Percentiles rank a stretch among this genome's conserved stretches.
These are phyloP conservation scores for Aphidius colemani DNA, from an alignment of 2,888 invertebrate genomes.

Conservation along the genomic window DNA sequence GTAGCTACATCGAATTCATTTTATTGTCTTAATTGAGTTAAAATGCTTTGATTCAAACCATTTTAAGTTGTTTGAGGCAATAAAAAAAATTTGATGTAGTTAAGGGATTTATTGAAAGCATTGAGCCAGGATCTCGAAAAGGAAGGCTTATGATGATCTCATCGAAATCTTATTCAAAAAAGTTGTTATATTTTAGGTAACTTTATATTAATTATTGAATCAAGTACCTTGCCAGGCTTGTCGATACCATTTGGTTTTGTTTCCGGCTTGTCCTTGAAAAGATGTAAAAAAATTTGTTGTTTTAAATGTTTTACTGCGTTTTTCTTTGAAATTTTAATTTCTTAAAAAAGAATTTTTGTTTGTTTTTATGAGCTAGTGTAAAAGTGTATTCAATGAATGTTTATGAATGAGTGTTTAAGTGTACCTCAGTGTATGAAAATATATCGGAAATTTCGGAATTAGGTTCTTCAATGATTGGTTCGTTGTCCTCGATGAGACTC, in stretches of 20 bases:
- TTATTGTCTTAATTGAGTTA: no score
- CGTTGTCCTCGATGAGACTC: slow-evolving; percentile 50
- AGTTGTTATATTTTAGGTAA: no score
- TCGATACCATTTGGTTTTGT: slow-evolving; percentile 56
- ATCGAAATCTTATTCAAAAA: no score
- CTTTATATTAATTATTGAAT: no score
- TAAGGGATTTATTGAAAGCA: no score
- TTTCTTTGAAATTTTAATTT: background rate
- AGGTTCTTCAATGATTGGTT: slow-evolving; percentile 46
- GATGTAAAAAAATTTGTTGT: slow-evolving; percentile 39
- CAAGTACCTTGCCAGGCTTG: slow-evolving; percentile 52
- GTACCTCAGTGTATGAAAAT: slow-evolving; percentile 47
- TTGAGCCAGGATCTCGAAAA: no score
- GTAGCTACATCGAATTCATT: no score
- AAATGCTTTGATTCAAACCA: no score
- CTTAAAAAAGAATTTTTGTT: background rate
- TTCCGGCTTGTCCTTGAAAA: slow-evolving; percentile 52
- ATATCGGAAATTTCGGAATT: slow-evolving; percentile 44
- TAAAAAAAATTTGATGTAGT: no score
- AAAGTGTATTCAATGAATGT: slow-evolving; percentile 22
- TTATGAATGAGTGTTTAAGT: slow-evolving; percentile 32
- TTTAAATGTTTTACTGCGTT: slow-evolving; percentile 1
- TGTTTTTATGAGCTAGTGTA: background rate
- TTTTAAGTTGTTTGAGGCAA: no score
- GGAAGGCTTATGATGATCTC: no score